Conservation (phyloP, 2,888 invertebrate species). For the Camponotus fellah region DNA sequence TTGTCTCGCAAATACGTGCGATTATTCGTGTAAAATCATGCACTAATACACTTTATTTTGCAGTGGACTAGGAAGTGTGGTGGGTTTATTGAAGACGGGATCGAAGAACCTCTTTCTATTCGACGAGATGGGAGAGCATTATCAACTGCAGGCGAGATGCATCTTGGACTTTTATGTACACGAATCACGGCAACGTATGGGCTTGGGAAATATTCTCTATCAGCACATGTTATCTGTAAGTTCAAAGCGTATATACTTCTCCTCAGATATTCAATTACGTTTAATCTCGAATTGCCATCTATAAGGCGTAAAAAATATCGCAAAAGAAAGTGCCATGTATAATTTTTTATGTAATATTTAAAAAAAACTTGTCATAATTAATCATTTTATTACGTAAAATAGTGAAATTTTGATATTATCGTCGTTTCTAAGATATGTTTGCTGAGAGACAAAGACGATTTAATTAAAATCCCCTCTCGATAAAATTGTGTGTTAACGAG, state of each 20-base stretch:
- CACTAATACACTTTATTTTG: slow-evolving; percentile 75
- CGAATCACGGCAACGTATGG: slow-evolving; percentile 93
- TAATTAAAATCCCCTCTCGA: slow-evolving; percentile 26
- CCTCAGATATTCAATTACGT: not conserved
- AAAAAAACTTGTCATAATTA: not conserved
- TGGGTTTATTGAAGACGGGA: slow-evolving; percentile 96
- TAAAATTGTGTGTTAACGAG: slow-evolving; percentile 45
- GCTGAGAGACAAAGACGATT: not conserved
- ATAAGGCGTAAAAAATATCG: not conserved
- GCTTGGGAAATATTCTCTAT: slow-evolving; percentile 94
- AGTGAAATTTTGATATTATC: not conserved
- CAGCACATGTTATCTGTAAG: slow-evolving; percentile 95
- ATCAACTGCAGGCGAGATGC: slow-evolving; percentile 94
- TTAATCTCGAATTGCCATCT: not conserved
- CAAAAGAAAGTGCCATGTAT: not conserved
- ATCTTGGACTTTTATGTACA: slow-evolving; percentile 97
- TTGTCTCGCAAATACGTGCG: slow-evolving; percentile 14
- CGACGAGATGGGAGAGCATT: slow-evolving; percentile 90
- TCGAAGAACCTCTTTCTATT: slow-evolving; percentile 95
- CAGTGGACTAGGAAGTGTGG: slow-evolving; percentile 90
- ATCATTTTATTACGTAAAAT: not conserved
- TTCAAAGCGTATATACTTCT: slow-evolving; percentile 3
- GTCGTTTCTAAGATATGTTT: slow-evolving; percentile 1
- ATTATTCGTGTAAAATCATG: slow-evolving; percentile 45
- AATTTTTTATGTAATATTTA: not conserved